These are phyloP conservation scores for Agrochola litura DNA, from an alignment of 2,888 invertebrate species.

Conservation along the genomic window DNA sequence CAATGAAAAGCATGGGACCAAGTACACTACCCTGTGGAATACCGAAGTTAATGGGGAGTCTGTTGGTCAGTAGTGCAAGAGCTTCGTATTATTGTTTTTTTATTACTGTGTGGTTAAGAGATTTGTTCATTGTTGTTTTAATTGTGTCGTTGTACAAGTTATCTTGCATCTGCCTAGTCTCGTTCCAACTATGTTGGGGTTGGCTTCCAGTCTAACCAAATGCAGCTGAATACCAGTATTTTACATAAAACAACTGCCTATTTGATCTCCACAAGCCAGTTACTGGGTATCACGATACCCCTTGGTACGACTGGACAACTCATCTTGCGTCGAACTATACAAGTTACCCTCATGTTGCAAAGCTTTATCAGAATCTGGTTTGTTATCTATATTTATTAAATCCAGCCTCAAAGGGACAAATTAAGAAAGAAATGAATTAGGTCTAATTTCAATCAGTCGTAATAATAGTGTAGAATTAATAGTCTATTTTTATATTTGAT, in stretches of 20 bases:
- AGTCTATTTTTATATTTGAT: neutral
- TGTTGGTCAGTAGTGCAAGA: too few species aligned
- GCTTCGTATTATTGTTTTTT: neutral
- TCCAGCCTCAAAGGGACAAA: neutral
- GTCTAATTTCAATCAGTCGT: neutral
- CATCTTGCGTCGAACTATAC: neutral
- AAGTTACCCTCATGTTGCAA: neutral
- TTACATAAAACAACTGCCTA: too few species aligned
- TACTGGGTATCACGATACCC: too few species aligned
- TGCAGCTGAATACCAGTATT: too few species aligned
- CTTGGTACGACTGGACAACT: neutral
- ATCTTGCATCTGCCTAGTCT: neutral
- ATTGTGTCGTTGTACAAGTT: neutral
- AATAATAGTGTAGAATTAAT: neutral
- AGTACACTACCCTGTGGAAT: too few species aligned
- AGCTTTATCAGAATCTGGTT: neutral
- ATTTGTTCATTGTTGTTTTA: neutral
- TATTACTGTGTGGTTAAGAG: slow-evolving; percentile 1
- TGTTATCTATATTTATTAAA: neutral
- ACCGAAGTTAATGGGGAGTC: too few species aligned
- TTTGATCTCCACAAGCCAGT: too few species aligned
- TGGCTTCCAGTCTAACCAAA: neutral
- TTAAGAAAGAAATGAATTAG: too few species aligned
- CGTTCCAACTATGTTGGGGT: too few species aligned
- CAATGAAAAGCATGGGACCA: too few species aligned